These are phyloP conservation scores for Cantharis rufa DNA, from an alignment of 2,888 invertebrate species.

Conservation along the genomic window DNA sequence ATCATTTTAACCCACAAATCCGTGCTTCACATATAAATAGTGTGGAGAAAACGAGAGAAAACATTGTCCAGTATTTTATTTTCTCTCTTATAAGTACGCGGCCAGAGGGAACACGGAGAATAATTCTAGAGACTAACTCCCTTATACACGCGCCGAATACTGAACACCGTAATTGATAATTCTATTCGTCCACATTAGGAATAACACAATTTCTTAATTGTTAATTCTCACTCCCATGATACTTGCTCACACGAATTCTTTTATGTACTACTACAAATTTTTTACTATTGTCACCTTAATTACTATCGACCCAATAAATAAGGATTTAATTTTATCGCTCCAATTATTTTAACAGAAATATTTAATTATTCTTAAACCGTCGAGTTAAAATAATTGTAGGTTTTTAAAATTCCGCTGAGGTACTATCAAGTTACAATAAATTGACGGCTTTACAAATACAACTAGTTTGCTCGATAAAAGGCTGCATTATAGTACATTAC, in stretches of 20 bases:
- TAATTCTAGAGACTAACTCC: slow-evolving; percentile 39
- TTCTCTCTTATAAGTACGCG: slow-evolving; percentile 36
- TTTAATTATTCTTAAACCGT: not conserved
- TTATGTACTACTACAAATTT: slow-evolving; percentile 17
- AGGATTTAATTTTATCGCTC: not conserved
- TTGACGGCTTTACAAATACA: slow-evolving; percentile 20
- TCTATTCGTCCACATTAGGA: slow-evolving; percentile 49
- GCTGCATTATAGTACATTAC: slow-evolving; percentile 35
- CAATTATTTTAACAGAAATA: not conserved
- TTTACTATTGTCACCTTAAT: not conserved
- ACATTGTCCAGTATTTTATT: slow-evolving; percentile 45
- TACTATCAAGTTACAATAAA: not conserved
- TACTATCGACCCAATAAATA: not conserved
- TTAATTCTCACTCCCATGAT: slow-evolving; percentile 45
- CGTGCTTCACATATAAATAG: slow-evolving; percentile 47
- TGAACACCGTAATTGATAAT: slow-evolving; percentile 44
- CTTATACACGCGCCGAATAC: slow-evolving; percentile 40
- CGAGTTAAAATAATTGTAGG: not conserved
- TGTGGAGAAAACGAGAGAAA: slow-evolving; percentile 35
- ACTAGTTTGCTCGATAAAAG: slow-evolving; percentile 20
- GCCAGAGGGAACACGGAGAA: slow-evolving; percentile 35
- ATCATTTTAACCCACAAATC: slow-evolving; percentile 42
- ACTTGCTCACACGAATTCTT: slow-evolving; percentile 39
- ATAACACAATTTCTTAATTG: slow-evolving; percentile 51
- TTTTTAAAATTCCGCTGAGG: not conserved